Evolutionary conservation across 2,888 invertebrate species (phyloP).

Genomic region (Drosophila kanekoi): DNA sequence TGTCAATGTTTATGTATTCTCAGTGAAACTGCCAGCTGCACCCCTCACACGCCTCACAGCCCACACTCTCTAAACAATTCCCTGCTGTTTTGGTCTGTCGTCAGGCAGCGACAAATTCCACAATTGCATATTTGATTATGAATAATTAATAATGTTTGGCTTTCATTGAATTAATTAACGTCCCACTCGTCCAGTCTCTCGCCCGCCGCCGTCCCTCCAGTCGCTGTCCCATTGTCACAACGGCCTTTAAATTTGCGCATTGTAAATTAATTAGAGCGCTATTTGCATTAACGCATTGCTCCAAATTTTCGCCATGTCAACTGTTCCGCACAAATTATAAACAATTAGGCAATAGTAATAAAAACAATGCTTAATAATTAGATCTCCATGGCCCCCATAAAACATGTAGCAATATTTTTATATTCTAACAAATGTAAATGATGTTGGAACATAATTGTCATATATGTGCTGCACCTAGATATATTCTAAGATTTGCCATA

Average conservation of each 20-base stretch:
- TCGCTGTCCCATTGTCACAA: constrained; percentile 35
- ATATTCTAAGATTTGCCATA: too few relatives aligned
- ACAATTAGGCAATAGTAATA: constrained; percentile 68
- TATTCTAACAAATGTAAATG: background rate
- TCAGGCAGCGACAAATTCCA: constrained; percentile 50
- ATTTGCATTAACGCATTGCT: constrained; percentile 50
- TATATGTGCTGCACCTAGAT: background rate
- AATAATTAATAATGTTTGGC: constrained; percentile 80
- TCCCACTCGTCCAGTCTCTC: background rate
- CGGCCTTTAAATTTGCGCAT: constrained; percentile 56
- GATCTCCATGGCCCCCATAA: constrained; percentile 34
- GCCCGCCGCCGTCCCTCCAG: constrained; percentile 7
- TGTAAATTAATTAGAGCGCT: constrained; percentile 73
- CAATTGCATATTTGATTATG: constrained; percentile 79
- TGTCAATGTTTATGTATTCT: too few relatives aligned
- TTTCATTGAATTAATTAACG: constrained; percentile 77
- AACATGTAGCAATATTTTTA: background rate
- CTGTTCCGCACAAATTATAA: constrained; percentile 54
- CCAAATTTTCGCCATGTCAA: background rate
- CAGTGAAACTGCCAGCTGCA: too few relatives aligned
- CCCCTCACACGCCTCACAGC: too few relatives aligned
- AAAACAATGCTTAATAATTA: constrained; percentile 72
- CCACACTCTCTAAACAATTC: too few relatives aligned
- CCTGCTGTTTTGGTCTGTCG: constrained; percentile 38
- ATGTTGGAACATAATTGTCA: background rate